Evolutionary conservation across 2,797 vertebrate genomes (phyloP), one percentile per base, ranked within the genome.

Genomic region (Huso huso): DNA sequence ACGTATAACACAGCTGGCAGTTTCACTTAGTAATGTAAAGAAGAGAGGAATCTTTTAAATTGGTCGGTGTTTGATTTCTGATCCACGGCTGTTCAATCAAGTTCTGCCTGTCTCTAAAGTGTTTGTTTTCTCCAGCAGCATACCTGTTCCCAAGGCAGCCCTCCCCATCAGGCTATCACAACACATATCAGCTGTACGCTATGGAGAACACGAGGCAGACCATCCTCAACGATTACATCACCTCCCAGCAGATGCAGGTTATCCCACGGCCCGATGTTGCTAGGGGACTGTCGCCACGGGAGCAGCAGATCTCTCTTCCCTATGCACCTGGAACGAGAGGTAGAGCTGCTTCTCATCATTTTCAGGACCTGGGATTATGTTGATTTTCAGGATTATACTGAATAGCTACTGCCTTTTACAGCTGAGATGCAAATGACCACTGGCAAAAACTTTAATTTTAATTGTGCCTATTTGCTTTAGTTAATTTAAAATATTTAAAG

Each of bases 161-260:
- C 0, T 97, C 97, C 0, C 96, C 97, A 6, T 93, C 92, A 0
- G 94, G 93, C 68, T 99, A 95, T 84, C 94, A 93, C 59, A 98
- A 94, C 82, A 96, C 95, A 64, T 98, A 99, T 79, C 96, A 98
- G 82, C 90, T 98, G 76, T 98, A 99, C 12, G 96, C 97, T 15
- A 97, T 99, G 94, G 97, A 99, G 85, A 99, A 97, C 75, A 99
- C 96, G 0, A 86, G 97, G 5, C 97, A 99, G 90, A 99, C 97
- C 73, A 99, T 99, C 84, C 87, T 99, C 61, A 99, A 98, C 0
- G 97, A 99, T 81, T 99, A 99, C 79, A 99, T 99, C 86, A 99
- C 96, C 60, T 99, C 97, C 18, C 96, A 99, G 83, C 96, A 99
- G 85, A 99, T 99, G 96, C 95, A 95, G 71, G 94, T 93, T 76